Base-by-base conservation (phyloP, 1,140 invertebrate species). In the Aphelinus atriplicis region DNA sequence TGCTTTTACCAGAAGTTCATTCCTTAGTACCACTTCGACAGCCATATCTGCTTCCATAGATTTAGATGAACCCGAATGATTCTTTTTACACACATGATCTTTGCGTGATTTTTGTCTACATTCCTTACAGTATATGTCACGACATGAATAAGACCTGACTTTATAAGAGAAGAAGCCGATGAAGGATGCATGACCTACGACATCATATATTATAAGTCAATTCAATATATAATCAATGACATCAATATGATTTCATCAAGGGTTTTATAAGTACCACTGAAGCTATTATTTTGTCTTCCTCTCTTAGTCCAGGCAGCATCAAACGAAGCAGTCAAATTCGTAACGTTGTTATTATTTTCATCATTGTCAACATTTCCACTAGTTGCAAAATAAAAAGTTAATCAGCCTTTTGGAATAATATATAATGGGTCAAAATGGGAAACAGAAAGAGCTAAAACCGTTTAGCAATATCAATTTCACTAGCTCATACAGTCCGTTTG, bases 41-140 rank as follows among this genome's bases (percentile, higher is more conserved):
- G 66, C 73, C 66, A 64, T 69, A 56, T 63, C 50, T 61, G 60
- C 60, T 57, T 75, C 60, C 61, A 75, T 75, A 46, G 65, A 56
- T 70, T 75, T 75, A 1, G 66, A 55, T 6, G 73, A 64, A 51
- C 65, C 73, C n/a, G 7, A 5, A 50, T 75, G 53, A 48, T 75
- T 75, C 61, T 57, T 75, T 69, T 46, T 63, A 50, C 66, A 75
- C 56, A 47, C 50, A 60, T 75, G 73, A 3, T 46, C 9, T 57
- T 57, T 57, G 1, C 7, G 5, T n/a, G 55, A 10, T 9, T 55
- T 69, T 5, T n/a, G 3, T 58, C 56, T 63, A 45, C 73, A 75
- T 69, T 69, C 1, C 47, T 69, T 69, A 55, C 60, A 64, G 57
- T 69, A 69, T 3, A 68, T 62, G n/a, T 74, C 68, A 9, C 65